Conservation (phyloP, 2,113 vertebrate species). For the Butorides virescens region DNA sequence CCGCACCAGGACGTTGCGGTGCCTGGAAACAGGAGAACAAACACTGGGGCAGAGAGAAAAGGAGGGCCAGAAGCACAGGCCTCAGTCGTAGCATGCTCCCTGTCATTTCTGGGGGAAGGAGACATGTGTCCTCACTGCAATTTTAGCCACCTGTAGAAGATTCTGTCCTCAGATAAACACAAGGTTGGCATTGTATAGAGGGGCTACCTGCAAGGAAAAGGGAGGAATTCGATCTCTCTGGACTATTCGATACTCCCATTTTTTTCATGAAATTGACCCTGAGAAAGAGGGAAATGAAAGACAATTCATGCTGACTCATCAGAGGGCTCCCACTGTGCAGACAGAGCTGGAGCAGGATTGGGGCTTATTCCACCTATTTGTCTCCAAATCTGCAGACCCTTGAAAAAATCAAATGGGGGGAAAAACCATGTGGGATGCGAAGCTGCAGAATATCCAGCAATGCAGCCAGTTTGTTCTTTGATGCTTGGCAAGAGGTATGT, state of each 20-base stretch:
- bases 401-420: neutral
- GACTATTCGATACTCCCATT: neutral
- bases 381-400: neutral
- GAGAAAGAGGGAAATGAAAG: neutral
- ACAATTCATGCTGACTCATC: neutral
- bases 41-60: neutral
- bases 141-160: neutral
- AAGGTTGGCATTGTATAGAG: neutral
- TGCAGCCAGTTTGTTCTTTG: neutral
- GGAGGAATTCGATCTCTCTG: neutral
- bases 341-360: neutral
- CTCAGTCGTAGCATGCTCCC: neutral
- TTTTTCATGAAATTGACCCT: neutral
- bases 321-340: neutral
- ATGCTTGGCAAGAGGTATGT: neutral
- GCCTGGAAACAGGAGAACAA: conserved; percentile 28
- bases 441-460: neutral
- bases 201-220: neutral
- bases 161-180: neutral
- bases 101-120: neutral
- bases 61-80: neutral
- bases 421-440: neutral
- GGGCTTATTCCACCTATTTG: neutral
- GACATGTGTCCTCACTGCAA: fast-evolving
- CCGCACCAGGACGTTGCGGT: conserved; percentile 54